A percentile compares a stretch with the other conserved stretches of the same genome.
Conservation (phyloP, 2,797 vertebrate species). For the Halcyon chelicuti region DNA sequence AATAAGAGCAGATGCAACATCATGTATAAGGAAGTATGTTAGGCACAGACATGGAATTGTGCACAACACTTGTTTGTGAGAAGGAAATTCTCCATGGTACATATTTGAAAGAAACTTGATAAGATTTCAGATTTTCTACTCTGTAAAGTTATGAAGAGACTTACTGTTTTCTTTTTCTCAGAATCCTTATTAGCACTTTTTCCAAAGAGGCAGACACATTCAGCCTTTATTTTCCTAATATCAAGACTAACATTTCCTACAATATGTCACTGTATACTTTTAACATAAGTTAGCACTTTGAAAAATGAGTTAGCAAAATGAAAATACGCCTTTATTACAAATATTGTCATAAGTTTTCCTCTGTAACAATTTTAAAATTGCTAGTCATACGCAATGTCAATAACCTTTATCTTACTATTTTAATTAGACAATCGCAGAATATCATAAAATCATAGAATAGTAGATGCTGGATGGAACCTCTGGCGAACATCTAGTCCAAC, state of each 20-base stretch:
- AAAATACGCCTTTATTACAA: not conserved
- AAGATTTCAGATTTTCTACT: not conserved
- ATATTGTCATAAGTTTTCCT: not conserved
- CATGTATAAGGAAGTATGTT: not conserved
- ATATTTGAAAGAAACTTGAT: not conserved
- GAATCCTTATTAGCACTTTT: not conserved
- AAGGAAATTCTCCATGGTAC: not conserved
- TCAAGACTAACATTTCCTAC: not conserved
- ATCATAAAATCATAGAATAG: not conserved
- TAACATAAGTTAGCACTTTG: not conserved
- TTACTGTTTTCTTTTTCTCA: not conserved
- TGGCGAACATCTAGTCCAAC: not conserved
- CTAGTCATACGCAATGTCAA: not conserved
- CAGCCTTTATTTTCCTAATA: not conserved
- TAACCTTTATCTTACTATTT: not conserved
- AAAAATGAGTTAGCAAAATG: not conserved
- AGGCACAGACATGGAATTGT: not conserved
- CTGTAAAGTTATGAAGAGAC: not conserved
- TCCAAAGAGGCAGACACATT: not conserved
- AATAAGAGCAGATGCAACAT: not conserved
- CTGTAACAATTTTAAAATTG: not conserved
- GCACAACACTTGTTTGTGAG: rapidly evolving
- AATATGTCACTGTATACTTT: not conserved
- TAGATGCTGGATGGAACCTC: not conserved
- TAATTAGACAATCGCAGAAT: not conserved